These are phyloP conservation scores for Paedocypris sp. DNA, from an alignment of 2,113 vertebrate genomes.

Conservation along the genomic window DNA sequence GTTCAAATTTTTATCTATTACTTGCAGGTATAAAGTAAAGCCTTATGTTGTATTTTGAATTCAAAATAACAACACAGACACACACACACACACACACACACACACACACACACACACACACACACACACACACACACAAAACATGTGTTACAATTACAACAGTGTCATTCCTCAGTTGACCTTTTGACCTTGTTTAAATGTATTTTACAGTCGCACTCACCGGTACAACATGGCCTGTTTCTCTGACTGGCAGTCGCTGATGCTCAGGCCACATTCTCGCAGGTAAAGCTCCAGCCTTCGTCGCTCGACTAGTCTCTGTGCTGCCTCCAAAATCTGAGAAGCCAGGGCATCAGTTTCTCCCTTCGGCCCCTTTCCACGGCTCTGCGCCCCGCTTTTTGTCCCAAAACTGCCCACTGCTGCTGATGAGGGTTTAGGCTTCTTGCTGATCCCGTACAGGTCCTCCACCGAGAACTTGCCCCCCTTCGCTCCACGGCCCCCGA, in stretches of 20 bases:
- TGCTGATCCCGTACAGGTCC: slow-evolving; percentile 68
- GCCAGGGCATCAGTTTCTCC: slow-evolving; percentile 53
- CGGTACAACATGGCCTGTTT: slow-evolving; percentile 59
- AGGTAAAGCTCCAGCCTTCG: slow-evolving; percentile 59
- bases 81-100: too few species aligned
- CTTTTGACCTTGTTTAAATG: background rate
- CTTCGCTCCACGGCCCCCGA: slow-evolving; percentile 58
- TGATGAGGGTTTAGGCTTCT: slow-evolving; percentile 61
- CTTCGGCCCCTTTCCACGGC: slow-evolving; percentile 39
- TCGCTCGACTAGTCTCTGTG: slow-evolving; percentile 53
- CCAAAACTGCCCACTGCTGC: slow-evolving; percentile 41
- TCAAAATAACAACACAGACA: too few species aligned
- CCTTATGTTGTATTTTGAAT: too few species aligned
- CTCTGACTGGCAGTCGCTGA: slow-evolving; percentile 51
- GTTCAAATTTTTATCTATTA: too few species aligned
- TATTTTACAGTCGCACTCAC: slow-evolving; percentile 34
- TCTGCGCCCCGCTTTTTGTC: slow-evolving; percentile 37
- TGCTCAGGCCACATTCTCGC: slow-evolving; percentile 54
- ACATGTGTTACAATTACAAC: slow-evolving; percentile 18
- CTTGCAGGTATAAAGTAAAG: too few species aligned
- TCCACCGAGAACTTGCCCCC: slow-evolving; percentile 67
- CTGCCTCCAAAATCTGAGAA: slow-evolving; percentile 58
- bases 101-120: background rate
- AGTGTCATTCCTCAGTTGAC: background rate
- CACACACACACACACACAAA: background rate